Base-by-base conservation (phyloP, 2,888 invertebrate species). In the Dioctria rufipes region DNA sequence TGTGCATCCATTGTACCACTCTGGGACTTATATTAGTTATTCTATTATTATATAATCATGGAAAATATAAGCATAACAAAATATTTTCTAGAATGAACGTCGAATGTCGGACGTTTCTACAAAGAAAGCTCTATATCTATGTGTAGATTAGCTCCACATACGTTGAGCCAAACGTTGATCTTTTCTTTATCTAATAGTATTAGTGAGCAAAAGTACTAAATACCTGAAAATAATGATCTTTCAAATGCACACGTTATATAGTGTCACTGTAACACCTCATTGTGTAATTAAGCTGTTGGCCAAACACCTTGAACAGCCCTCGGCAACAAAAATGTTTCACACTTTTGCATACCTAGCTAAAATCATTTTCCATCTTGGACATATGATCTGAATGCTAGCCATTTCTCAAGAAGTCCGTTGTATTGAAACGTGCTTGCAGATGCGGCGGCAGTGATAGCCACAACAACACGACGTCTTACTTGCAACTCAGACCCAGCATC, bases 381-480 rank as follows among this genome's bases (percentile, higher is more conserved):
- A 54, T 8, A 54, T 11, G 54, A 54, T 54, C 54, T 54, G 54
- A 11, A 46, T 6, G 54, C 54, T n/a, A n/a, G 11, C n/a, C 54
- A 54, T 54, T 54, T 54, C 11, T 54, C 54, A 54, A 54, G 54
- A 54, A 54, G 54, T 54, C 54, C 11, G 11, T 54, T n/a, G 11
- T 54, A 54, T n/a, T 54, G 54, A 2, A 54, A 54, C 54, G 54
- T 54, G 54, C 11, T 54, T 2, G 54, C 4, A 54, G 54, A 54
- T 54, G 4, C 54, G 11, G 54, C 54, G 54, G 54, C 25, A 25
- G 25, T n/a, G 54, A 54, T 54, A 54, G 54, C 54, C n/a, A n/a
- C 9, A 54, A 54, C 54, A n/a, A n/a, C 54, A 54, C 54, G 54
- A 54, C 69, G 69, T 69, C 69, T 69, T 69, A 69, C 49, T 69